These are phyloP conservation scores for Pseudonaja textilis DNA, from an alignment of 2,113 vertebrate genomes.

Conservation along the genomic window DNA sequence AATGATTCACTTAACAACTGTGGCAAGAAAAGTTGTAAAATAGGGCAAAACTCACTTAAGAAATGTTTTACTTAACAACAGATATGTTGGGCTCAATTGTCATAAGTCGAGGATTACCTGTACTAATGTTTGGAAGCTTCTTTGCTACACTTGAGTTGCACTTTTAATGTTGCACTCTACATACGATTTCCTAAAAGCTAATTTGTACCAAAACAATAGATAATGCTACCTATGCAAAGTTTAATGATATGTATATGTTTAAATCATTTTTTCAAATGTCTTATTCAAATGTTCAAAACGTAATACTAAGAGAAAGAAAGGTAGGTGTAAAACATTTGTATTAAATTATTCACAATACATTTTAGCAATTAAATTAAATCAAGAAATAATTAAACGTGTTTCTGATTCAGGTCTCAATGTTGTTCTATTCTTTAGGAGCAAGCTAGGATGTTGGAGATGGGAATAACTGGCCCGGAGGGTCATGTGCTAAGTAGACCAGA, in stretches of 20 bases:
- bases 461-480: constrained; percentile 92
- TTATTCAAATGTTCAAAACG: background rate
- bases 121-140: background rate
- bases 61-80: no score
- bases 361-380: background rate
- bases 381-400: background rate
- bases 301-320: background rate
- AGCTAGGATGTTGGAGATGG: constrained; percentile 90
- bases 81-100: no score
- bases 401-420: background rate
- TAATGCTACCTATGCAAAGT: background rate
- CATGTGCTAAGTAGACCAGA: constrained; percentile 94
- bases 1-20: no score
- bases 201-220: background rate
- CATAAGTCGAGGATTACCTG: no score
- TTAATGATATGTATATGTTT: background rate
- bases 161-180: background rate
- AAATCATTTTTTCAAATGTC: background rate
- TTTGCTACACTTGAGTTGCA: background rate
- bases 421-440: constrained; percentile 79
- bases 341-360: background rate
- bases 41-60: no score
- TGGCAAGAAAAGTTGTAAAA: no score
- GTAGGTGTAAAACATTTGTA: background rate
- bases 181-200: background rate